These are phyloP conservation scores for Coleophora deauratella DNA, from an alignment of 2,888 invertebrate species.

Conservation along the genomic window DNA sequence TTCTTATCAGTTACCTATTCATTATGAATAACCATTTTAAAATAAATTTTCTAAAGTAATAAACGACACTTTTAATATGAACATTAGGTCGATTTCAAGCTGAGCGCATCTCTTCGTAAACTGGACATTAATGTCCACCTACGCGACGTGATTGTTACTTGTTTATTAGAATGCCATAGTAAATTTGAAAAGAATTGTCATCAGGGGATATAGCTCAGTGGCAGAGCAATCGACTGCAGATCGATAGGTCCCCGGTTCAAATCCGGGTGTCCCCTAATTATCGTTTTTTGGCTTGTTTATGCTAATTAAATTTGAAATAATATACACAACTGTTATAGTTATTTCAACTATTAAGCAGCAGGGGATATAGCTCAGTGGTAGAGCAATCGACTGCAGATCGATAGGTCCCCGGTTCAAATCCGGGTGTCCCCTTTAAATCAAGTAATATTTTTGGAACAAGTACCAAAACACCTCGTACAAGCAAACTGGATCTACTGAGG, in stretches of 20 bases:
- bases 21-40: too few relatives aligned
- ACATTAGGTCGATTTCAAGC: too few relatives aligned
- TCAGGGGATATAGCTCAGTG: conserved; percentile 60
- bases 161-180: conserved; percentile 3
- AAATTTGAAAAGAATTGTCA: neutral
- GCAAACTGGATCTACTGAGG: too few relatives aligned
- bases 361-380: conserved; percentile 67
- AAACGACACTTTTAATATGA: too few relatives aligned
- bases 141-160: conserved; percentile 4
- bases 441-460: too few relatives aligned
- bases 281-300: neutral
- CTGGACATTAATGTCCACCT: conserved; percentile 2
- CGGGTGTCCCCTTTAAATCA: conserved; percentile 53
- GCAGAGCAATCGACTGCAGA: conserved; percentile 72
- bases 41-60: too few relatives aligned
- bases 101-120: too few relatives aligned
- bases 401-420: conserved; percentile 69
- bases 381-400: conserved; percentile 74
- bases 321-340: too few relatives aligned
- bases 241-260: conserved; percentile 71
- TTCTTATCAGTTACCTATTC: too few relatives aligned
- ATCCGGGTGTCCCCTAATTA: conserved; percentile 62
- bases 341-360: neutral
- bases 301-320: too few relatives aligned
- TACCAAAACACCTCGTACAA: too few relatives aligned